Evolutionary conservation across 1,140 invertebrate species (phyloP).

Genomic region (Meloidogyne exigua): DNA sequence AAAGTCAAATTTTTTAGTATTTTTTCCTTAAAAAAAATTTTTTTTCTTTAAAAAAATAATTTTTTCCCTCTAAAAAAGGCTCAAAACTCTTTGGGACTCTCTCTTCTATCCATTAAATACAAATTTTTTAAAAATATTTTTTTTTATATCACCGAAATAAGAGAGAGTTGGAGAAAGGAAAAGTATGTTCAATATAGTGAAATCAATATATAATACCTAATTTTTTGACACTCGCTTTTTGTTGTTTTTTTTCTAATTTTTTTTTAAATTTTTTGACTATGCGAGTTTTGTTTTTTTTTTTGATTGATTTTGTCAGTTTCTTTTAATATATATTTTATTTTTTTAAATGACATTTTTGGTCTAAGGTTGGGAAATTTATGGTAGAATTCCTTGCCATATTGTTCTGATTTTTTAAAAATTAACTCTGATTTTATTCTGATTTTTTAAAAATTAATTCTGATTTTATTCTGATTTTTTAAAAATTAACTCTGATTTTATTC

Average conservation of each 20-base stretch:
- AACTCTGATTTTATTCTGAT: not conserved
- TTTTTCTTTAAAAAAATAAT: no score
- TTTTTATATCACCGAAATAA: not conserved
- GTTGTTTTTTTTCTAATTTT: not conserved
- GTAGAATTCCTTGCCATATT: not conserved
- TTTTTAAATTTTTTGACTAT: slow-evolving; percentile 1
- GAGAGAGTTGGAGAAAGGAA: no score
- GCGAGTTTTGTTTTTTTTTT: slow-evolving; percentile 7
- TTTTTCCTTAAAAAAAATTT: no score
- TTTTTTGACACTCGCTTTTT: slow-evolving; percentile 10
- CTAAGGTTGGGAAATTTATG: not conserved
- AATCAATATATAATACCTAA: slow-evolving; percentile 5
- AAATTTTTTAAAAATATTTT: not conserved
- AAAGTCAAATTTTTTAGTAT: no score
- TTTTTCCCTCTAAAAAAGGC: no score
- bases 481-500: not conserved
- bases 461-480: not conserved
- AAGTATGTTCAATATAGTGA: no score
- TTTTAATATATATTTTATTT: not conserved
- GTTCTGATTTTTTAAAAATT: not conserved
- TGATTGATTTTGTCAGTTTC: not conserved
- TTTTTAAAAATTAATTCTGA: not conserved
- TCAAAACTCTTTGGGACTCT: no score
- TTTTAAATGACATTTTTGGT: not conserved
- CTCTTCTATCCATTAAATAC: no score